Percentiles rank a stretch among this genome's conserved stretches.
Conservation (phyloP, 2,888 invertebrate genomes). For the Phasia obesa region DNA sequence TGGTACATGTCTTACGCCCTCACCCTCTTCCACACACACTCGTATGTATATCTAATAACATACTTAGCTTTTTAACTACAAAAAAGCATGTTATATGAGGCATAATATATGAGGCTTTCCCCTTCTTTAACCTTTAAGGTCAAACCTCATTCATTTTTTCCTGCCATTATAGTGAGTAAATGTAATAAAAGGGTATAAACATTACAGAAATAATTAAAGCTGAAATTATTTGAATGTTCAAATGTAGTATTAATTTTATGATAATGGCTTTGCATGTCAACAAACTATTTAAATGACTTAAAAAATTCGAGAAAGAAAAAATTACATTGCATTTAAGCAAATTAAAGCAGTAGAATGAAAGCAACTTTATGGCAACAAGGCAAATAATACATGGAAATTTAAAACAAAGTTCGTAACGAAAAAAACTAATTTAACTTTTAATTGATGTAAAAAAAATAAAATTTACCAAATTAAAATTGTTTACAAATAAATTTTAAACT, state of each 20-base stretch:
- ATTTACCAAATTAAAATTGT: slow-evolving; percentile 1
- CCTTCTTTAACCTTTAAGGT: slow-evolving; percentile 35
- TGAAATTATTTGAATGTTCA: slow-evolving; percentile 64
- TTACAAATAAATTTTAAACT: not conserved
- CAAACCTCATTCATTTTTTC: slow-evolving; percentile 7
- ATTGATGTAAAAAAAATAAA: slow-evolving; percentile 18
- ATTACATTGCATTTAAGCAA: not conserved
- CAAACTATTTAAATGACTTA: slow-evolving; percentile 51
- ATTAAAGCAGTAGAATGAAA: not conserved
- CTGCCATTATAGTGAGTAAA: not conserved
- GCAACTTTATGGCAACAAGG: not conserved
- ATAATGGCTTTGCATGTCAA: slow-evolving; percentile 61
- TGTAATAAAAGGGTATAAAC: slow-evolving; percentile 1
- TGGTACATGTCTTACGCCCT: not conserved
- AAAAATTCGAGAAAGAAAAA: not conserved
- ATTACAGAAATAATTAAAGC: slow-evolving; percentile 58
- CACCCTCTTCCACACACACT: not conserved
- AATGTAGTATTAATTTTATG: slow-evolving; percentile 56
- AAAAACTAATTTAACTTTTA: slow-evolving; percentile 51
- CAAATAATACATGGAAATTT: not conserved
- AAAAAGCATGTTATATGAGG: not conserved
- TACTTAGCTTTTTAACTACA: not conserved
- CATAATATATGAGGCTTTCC: not conserved
- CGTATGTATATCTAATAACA: slow-evolving; percentile 20
- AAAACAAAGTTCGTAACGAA: slow-evolving; percentile 2